These are phyloP conservation scores for Puntigrus tetrazona DNA, from an alignment of 2,113 vertebrate species.

Conservation along the genomic window DNA sequence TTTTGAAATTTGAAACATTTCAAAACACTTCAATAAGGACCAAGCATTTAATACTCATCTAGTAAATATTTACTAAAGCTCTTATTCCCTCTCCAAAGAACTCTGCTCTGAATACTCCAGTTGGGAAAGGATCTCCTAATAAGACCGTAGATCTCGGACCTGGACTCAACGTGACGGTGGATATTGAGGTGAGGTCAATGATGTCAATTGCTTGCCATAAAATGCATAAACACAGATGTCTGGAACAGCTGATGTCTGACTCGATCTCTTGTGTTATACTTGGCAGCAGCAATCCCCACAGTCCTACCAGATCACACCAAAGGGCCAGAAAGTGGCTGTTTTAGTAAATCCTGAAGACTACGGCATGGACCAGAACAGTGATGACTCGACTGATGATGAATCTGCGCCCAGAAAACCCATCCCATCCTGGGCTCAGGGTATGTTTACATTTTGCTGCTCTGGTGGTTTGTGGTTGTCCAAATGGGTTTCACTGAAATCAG, in stretches of 20 bases:
- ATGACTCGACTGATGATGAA: constrained; percentile 94
- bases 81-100: constrained; percentile 49
- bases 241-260: background rate
- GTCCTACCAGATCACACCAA: constrained; percentile 88
- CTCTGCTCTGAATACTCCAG: constrained; percentile 65
- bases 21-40: too few species aligned
- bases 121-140: constrained; percentile 67
- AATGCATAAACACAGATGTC: too few species aligned
- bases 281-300: constrained; percentile 76
- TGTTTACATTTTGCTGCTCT: background rate
- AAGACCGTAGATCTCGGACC: constrained; percentile 67
- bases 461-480: too few species aligned
- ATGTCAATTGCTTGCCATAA: too few species aligned
- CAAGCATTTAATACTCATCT: too few species aligned
- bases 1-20: too few species aligned
- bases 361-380: constrained; percentile 94
- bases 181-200: constrained; percentile 63
- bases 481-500: background rate
- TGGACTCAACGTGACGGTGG: constrained; percentile 71
- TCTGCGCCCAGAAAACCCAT: constrained; percentile 88
- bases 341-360: constrained; percentile 76
- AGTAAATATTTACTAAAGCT: background rate
- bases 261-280: background rate
- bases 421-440: constrained; percentile 90
- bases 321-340: constrained; percentile 68